Conservation (phyloP, 2,888 invertebrate genomes). For the Bedellia somnulentella region DNA sequence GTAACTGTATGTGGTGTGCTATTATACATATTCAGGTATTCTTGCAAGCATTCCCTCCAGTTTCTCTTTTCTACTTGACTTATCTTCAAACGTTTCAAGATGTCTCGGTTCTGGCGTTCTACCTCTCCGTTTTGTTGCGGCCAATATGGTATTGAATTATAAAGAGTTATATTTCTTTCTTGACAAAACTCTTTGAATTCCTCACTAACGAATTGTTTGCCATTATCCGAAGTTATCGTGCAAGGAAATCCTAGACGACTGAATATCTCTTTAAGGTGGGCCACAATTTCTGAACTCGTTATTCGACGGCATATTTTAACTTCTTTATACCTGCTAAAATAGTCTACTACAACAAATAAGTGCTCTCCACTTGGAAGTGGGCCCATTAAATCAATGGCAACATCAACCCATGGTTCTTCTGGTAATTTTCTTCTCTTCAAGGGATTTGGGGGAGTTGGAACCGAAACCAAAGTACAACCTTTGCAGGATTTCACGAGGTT, state of each 20-base stretch:
- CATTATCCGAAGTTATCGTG: constrained; percentile 13
- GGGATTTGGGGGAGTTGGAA: constrained; percentile 1
- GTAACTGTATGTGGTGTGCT: constrained; percentile 5
- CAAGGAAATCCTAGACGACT: constrained; percentile 11
- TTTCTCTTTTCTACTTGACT: constrained; percentile 9
- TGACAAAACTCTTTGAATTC: constrained; percentile 11
- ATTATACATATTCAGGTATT: constrained; percentile 10
- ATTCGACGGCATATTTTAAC: constrained; percentile 2
- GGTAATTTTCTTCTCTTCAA: constrained; percentile 5
- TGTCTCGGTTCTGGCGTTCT: constrained; percentile 15
- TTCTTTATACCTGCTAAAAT: constrained; percentile 5
- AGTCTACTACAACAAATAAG: constrained; percentile 4
- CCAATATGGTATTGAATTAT: constrained; percentile 14
- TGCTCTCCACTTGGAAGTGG: constrained; percentile 5
- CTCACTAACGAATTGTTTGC: constrained; percentile 12
- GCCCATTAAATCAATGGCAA: constrained; percentile 6
- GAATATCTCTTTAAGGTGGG: constrained; percentile 2
- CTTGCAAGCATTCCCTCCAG: constrained; percentile 6
- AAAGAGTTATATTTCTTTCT: constrained; percentile 10
- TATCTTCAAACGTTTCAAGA: constrained; percentile 14
- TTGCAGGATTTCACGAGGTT: constrained; percentile 1
- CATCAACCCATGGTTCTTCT: constrained; percentile 4
- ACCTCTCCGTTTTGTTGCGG: constrained; percentile 16
- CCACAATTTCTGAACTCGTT: constrained; percentile 2
- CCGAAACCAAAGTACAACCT: constrained; percentile 1